phyloP scores from a whole-genome alignment of 2,113 vertebrate species.

The Siniperca knerii region DNA sequence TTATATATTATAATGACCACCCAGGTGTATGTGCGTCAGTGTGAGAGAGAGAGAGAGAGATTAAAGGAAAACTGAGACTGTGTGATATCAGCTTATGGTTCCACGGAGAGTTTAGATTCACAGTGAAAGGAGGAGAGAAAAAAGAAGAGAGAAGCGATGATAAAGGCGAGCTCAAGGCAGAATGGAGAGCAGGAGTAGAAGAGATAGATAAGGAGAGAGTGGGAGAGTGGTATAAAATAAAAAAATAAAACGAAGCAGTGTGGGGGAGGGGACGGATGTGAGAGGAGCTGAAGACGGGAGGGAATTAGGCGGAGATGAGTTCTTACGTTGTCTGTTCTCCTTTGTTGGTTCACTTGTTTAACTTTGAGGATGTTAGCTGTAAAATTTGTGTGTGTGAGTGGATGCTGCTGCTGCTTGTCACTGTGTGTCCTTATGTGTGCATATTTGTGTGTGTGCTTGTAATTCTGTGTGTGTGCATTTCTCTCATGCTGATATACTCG shows the following conservation, averaged over 20 bases:
- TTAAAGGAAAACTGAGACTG: constrained; percentile 60
- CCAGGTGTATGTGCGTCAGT: constrained; percentile 43
- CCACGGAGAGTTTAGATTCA: constrained; percentile 75
- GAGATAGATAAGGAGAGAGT: constrained; percentile 58
- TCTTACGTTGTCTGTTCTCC: constrained; percentile 59
- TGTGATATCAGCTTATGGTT: constrained; percentile 72
- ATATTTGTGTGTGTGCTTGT: not conserved
- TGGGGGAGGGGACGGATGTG: constrained; percentile 56
- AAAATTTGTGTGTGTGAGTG: constrained; percentile 7
- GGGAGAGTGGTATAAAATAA: constrained; percentile 39
- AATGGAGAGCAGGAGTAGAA: constrained; percentile 59
- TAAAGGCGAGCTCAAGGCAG: constrained; percentile 66
- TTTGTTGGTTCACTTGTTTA: constrained; percentile 64
- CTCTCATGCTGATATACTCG: not conserved
- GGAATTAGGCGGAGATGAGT: constrained; percentile 67
- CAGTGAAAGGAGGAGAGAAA: constrained; percentile 45
- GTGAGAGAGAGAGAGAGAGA: constrained; percentile 36
- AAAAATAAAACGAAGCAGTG: constrained; percentile 20
- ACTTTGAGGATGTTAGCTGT: constrained; percentile 51
- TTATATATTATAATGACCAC: constrained; percentile 65
- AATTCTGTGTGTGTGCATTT: constrained; percentile 10
- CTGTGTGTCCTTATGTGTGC: not conserved
- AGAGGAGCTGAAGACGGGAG: constrained; percentile 56
- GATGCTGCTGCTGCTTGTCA: constrained; percentile 28
- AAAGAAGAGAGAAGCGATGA: constrained; percentile 38